phyloP scores from a whole-genome alignment of 1,140 invertebrate species.

The Eumeta japonica region DNA sequence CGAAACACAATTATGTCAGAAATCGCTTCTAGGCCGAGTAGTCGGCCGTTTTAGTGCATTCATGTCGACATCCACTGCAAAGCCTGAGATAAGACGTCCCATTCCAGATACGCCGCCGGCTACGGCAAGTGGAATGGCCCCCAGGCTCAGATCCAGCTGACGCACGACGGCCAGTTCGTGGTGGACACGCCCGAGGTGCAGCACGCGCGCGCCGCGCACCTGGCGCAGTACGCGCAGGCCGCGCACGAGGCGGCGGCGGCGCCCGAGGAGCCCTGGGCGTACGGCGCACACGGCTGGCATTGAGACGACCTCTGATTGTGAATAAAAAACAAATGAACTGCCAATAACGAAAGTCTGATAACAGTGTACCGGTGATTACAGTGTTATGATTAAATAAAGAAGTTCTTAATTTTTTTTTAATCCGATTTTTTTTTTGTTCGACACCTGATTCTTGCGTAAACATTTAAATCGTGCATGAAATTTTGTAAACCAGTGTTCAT shows the following conservation, averaged over 20 bases:
- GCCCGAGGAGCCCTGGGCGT: slow-evolving; percentile 41
- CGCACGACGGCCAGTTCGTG: slow-evolving; percentile 54
- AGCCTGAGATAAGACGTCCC: slow-evolving; percentile 7
- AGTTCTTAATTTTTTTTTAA: no score
- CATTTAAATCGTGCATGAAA: no score
- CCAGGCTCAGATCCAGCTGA: slow-evolving; percentile 49
- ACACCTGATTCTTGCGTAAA: no score
- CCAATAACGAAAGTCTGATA: no score
- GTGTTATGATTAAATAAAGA: no score
- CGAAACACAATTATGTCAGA: no score
- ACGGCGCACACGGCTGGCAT: slow-evolving; percentile 40
- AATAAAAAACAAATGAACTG: no score
- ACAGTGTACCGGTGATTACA: no score
- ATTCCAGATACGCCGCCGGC: slow-evolving; percentile 34
- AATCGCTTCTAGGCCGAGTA: no score
- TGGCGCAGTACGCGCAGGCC: slow-evolving; percentile 39
- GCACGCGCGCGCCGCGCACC: slow-evolving; percentile 47
- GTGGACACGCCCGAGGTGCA: slow-evolving; percentile 54
- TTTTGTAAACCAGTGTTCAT: no score
- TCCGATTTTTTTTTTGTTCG: no score
- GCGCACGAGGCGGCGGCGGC: slow-evolving; percentile 41
- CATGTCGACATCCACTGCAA: slow-evolving; percentile 6
- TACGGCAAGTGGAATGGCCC: slow-evolving; percentile 48
- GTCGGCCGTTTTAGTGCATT: no score
- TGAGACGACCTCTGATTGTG: slow-evolving; percentile 43